Evolutionary conservation across 2,113 vertebrate genomes (phyloP).

Genomic region (Charina bottae): DNA sequence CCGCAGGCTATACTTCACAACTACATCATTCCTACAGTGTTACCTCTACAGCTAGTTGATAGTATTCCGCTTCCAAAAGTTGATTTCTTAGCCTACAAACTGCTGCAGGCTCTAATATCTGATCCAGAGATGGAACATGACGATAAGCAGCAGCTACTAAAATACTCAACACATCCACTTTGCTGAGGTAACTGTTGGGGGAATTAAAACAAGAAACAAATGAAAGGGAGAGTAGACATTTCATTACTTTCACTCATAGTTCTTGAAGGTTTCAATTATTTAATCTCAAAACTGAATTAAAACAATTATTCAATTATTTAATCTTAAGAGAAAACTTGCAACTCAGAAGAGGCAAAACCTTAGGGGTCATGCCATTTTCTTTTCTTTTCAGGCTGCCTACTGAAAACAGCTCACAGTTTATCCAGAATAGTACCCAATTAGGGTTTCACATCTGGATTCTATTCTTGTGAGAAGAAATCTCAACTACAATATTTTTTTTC

Average conservation of each 20-base stretch:
- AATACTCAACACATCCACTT: constrained; percentile 94
- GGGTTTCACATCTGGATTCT: not conserved
- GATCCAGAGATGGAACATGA: constrained; percentile 90
- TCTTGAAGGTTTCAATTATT: not conserved
- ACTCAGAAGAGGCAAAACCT: not conserved
- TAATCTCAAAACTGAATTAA: not conserved
- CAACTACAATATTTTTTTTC: not conserved
- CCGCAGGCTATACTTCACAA: not conserved
- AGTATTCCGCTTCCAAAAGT: constrained; percentile 93
- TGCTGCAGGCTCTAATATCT: constrained; percentile 89
- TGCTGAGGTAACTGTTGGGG: constrained; percentile 92
- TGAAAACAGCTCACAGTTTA: not conserved
- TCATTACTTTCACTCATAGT: not conserved
- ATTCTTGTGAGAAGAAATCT: not conserved
- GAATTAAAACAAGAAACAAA: constrained; percentile 14
- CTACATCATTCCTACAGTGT: not conserved
- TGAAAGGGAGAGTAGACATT: not conserved
- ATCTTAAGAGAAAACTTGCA: not conserved
- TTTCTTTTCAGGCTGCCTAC: not conserved
- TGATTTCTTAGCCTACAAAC: constrained; percentile 90
- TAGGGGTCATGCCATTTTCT: not conserved
- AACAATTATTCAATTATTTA: not conserved
- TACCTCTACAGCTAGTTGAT: constrained; percentile 95
- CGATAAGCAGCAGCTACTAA: constrained; percentile 91
- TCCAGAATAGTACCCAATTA: not conserved